These are phyloP conservation scores for Noctua janthina DNA, from an alignment of 2,888 invertebrate species.

Conservation along the genomic window DNA sequence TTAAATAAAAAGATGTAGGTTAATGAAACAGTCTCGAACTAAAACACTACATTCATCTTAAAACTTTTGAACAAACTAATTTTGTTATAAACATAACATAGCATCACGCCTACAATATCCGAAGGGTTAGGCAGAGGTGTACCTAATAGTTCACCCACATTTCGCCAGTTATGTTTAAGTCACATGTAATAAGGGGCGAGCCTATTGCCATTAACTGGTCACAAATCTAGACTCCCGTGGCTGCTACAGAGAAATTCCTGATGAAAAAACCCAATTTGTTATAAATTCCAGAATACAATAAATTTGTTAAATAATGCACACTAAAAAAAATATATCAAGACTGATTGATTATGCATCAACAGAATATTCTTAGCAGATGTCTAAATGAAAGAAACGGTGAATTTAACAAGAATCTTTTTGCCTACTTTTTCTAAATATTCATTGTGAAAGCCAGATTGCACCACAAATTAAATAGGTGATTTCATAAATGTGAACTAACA, in stretches of 20 bases:
- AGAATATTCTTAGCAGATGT: background rate
- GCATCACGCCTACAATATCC: background rate
- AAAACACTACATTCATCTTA: background rate
- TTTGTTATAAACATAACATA: background rate
- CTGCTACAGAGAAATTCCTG: background rate
- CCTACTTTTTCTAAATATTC: background rate
- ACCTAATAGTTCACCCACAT: no score
- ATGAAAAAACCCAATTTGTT: background rate
- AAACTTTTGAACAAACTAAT: background rate
- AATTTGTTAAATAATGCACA: background rate
- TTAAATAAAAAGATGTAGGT: background rate
- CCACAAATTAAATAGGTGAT: background rate
- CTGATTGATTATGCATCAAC: background rate
- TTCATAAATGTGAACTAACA: conserved; percentile 1
- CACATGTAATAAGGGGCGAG: no score
- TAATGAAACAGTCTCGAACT: background rate
- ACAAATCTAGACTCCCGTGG: no score
- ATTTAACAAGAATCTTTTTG: background rate
- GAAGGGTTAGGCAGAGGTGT: background rate
- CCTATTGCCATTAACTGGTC: no score
- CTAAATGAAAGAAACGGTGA: background rate
- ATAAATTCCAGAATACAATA: background rate
- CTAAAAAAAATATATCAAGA: background rate
- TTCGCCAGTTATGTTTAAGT: no score
- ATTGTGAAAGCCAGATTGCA: background rate